A percentile compares a stretch with the other conserved stretches of the same genome.
Evolutionary conservation across 2,888 invertebrate genomes (phyloP).

Genomic region (Rotaria macrura): DNA sequence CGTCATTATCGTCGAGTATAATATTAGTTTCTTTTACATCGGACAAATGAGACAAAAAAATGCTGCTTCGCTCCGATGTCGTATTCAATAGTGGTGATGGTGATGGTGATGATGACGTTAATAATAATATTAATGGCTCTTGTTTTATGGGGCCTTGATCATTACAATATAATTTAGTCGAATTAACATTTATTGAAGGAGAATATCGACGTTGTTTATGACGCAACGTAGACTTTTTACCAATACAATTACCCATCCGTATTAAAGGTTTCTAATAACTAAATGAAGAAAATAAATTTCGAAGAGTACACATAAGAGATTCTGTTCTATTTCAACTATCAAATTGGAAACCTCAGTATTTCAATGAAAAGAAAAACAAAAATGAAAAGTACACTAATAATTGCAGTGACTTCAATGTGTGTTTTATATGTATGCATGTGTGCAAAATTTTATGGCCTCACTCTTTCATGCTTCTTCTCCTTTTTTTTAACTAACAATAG

Average conservation of each 20-base stretch:
- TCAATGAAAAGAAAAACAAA: neutral
- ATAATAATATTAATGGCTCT: neutral
- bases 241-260: conserved; percentile 14
- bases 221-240: neutral
- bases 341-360: neutral
- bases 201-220: neutral
- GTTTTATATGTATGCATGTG: neutral
- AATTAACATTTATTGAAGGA: neutral
- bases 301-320: neutral
- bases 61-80: neutral
- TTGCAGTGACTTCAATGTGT: neutral
- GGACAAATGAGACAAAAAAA: neutral
- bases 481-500: neutral
- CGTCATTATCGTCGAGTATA: neutral
- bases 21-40: neutral
- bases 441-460: neutral
- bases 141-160: neutral
- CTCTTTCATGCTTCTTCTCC: neutral
- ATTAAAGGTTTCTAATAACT: neutral
- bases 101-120: neutral
- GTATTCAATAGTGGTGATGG: neutral
- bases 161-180: neutral
- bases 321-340: neutral
- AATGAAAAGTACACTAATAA: neutral
- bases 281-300: neutral